These are phyloP conservation scores for Acleris emargana DNA, from an alignment of 2,888 invertebrate genomes.

Conservation along the genomic window DNA sequence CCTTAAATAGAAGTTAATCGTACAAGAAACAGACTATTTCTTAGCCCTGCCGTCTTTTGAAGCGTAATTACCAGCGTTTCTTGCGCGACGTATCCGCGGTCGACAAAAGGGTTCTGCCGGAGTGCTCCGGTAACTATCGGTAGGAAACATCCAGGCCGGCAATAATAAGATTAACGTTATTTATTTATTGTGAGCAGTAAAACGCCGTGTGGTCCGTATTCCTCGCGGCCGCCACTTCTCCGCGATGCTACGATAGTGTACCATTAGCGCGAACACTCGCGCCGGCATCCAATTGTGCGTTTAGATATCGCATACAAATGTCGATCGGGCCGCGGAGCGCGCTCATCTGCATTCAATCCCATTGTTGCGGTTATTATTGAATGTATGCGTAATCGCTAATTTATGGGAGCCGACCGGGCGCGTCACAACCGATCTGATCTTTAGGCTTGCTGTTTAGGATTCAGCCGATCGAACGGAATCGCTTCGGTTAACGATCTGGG, in stretches of 20 bases:
- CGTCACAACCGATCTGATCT: conserved; percentile 58
- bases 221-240: conserved; percentile 76
- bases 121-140: conserved; percentile 25
- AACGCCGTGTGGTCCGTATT: conserved; percentile 74
- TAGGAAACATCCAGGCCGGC: conserved; percentile 34
- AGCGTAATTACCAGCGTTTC: conserved; percentile 35
- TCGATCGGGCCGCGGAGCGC: conserved; percentile 68
- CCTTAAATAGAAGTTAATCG: conserved; percentile 36
- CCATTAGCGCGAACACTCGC: conserved; percentile 83
- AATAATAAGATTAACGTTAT: conserved; percentile 57
- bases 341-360: conserved; percentile 83
- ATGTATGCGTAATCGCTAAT: conserved; percentile 80
- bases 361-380: conserved; percentile 81
- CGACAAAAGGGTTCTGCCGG: conserved; percentile 27
- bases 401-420: conserved; percentile 68
- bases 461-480: conserved; percentile 17
- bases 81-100: conserved; percentile 30
- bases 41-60: conserved; percentile 31
- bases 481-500: conserved; percentile 9
- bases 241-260: conserved; percentile 80
- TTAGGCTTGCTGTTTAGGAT: conserved; percentile 29
- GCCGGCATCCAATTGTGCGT: conserved; percentile 82
- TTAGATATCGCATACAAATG: conserved; percentile 84
- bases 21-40: conserved; percentile 30
- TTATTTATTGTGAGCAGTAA: conserved; percentile 73